phyloP scores from a whole-genome alignment of 2,797 vertebrate species.

The Ctenopoma kingsleyae region DNA sequence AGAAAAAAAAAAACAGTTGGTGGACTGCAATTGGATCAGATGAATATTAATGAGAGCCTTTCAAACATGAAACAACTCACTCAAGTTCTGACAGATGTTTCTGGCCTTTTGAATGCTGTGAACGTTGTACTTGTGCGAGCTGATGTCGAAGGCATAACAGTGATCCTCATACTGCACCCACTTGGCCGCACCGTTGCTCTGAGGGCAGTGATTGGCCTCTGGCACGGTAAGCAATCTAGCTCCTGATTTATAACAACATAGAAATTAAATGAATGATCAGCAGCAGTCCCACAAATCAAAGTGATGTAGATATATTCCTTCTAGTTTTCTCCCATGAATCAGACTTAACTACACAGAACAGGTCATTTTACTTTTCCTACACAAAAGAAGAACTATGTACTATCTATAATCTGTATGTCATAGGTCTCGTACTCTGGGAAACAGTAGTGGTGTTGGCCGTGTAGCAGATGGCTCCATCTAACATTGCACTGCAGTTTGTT shows the following conservation, averaged over 20 bases:
- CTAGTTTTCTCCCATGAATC: neutral
- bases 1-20: neutral
- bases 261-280: constrained; percentile 5
- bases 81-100: constrained; percentile 85
- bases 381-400: neutral
- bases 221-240: constrained; percentile 45
- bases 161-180: constrained; percentile 90
- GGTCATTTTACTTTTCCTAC: neutral
- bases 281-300: neutral
- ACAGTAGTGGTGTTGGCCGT: constrained; percentile 67
- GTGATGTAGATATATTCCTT: neutral
- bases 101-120: constrained; percentile 85
- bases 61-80: constrained; percentile 70
- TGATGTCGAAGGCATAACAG: constrained; percentile 90
- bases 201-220: constrained; percentile 80
- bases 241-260: constrained; percentile 64
- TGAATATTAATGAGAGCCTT: neutral
- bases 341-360: neutral
- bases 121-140: constrained; percentile 88
- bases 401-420: neutral
- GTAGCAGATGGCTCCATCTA: constrained; percentile 94
- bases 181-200: constrained; percentile 56
- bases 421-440: constrained; percentile 70
- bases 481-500: constrained; percentile 77
- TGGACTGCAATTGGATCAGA: neutral